phyloP scores from a whole-genome alignment of 2,797 vertebrate species.

The Ctenosaura bakeri region DNA sequence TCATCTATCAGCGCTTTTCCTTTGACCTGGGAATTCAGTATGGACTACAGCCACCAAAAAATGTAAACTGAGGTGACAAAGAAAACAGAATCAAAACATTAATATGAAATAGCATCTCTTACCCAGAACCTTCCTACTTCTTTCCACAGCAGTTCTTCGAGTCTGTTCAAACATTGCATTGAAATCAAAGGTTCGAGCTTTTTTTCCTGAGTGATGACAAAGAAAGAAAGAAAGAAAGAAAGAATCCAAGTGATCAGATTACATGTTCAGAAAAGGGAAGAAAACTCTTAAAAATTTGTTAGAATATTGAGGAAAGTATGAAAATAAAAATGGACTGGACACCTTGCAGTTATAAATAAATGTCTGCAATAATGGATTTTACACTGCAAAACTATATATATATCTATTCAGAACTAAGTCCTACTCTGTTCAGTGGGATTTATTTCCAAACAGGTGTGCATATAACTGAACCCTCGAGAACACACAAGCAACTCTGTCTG shows the following conservation, averaged over 20 bases:
- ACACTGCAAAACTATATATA: background rate
- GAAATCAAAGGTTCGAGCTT: constrained; percentile 96
- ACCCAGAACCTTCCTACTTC: constrained; percentile 91
- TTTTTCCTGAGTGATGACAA: constrained; percentile 85
- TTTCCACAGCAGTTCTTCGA: constrained; percentile 94
- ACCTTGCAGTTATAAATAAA: background rate
- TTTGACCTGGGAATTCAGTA: background rate
- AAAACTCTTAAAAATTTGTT: background rate
- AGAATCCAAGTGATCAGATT: background rate
- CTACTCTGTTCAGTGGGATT: background rate
- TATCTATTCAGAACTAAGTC: background rate
- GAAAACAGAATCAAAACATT: background rate
- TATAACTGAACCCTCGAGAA: background rate
- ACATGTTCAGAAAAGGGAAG: background rate
- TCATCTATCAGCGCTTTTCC: background rate
- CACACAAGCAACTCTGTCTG: background rate
- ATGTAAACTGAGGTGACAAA: background rate
- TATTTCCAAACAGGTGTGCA: background rate
- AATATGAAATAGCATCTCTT: constrained; percentile 46
- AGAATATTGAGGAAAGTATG: background rate
- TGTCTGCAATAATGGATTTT: background rate
- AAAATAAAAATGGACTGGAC: background rate
- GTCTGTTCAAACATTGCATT: constrained; percentile 98
- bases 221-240: background rate
- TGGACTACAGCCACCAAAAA: background rate